Base-by-base conservation (phyloP, 2,888 invertebrate species). In the Theretra japonica region DNA sequence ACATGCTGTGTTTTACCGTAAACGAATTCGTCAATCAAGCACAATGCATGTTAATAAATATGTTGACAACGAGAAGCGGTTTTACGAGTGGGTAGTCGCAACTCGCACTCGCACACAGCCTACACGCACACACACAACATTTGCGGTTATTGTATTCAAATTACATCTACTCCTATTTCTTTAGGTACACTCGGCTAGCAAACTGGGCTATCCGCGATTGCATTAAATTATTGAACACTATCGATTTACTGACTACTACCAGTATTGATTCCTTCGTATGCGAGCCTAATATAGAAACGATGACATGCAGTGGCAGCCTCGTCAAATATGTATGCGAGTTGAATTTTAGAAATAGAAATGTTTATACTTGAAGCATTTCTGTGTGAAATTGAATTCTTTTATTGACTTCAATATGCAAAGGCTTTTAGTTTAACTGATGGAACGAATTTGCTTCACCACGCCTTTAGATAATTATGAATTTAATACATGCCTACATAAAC, bases 131-230 rank as follows among this genome's bases (percentile, higher is more conserved):
- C 73, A 70, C 68, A 71, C 48, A 48, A 58, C 59, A 71, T 70
- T 76, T 81, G 83, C 76, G 81, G 78, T 83, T 82, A 84, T 83
- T 86, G 84, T 87, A 85, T 86, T 85, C 82, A 85, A 86, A 86
- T 86, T 82, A 84, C 82, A 79, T 78, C 76, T 79, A 81, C 75
- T 78, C 75, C 71, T 75, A 79, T 78, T 80, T 79, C 79, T 79
- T 78, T 77, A 53, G 33, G 33, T 60, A 62, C 50, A 62, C 53
- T 28, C 53, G 50, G 23, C 30, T n/a, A 53, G 53, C 30, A 62
- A 70, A 70, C 62, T 62, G 53, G 62, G 50, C 50, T 70, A 53
- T 60, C 70, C 62, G 53, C 53, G 19, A 70, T 76, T 77, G 82
- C 77, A 79, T 80, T 79, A 77, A 82, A 77, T 77, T 68, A 78